A percentile compares a stretch with the other conserved stretches of the same genome.
phyloP scores from a whole-genome alignment of 64 coral and sea anemone genomes.

The Pachyseris speciosa region DNA sequence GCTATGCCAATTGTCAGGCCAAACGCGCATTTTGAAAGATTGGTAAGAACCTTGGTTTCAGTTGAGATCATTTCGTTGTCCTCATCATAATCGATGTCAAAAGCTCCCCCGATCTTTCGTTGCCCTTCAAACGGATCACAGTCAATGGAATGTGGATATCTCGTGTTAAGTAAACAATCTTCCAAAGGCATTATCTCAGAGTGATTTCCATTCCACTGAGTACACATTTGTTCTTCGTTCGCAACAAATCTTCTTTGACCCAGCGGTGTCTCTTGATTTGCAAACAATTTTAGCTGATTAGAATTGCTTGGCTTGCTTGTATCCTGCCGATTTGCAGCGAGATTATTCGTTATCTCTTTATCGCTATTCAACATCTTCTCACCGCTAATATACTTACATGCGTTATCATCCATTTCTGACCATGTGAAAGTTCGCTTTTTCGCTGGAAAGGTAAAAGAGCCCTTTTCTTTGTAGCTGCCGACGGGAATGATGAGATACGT shows the following conservation, averaged over 20 bases:
- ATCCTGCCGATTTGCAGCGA: neutral
- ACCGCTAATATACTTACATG: neutral
- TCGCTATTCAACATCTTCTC: neutral
- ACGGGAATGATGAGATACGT: slow-evolving; percentile 80
- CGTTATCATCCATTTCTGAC: slow-evolving; percentile 37
- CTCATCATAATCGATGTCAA: slow-evolving; percentile 6
- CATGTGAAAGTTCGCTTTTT: slow-evolving; percentile 82
- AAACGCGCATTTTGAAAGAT: neutral
- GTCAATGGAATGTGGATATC: slow-evolving; percentile 7
- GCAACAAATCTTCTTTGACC: slow-evolving; percentile 5
- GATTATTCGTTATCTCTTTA: slow-evolving; percentile 16
- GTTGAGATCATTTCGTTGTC: neutral
- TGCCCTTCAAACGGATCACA: slow-evolving; percentile 5
- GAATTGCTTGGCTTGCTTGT: neutral
- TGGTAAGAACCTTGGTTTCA: neutral
- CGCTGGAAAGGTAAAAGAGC: neutral
- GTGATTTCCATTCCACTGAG: slow-evolving; percentile 14
- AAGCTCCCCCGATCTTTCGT: neutral
- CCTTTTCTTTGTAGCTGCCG: slow-evolving; percentile 59
- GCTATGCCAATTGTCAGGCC: slow-evolving; percentile 32
- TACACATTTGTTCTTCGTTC: slow-evolving; percentile 17
- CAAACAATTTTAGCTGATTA: neutral
- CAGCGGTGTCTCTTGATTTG: neutral
- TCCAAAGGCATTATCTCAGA: slow-evolving; percentile 10
- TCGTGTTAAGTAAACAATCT: slow-evolving; percentile 23